A percentile compares a stretch with the other conserved stretches of the same genome.
These are phyloP conservation scores for Zaprionus inermis DNA, from an alignment of 1,140 invertebrate species.

Conservation along the genomic window DNA sequence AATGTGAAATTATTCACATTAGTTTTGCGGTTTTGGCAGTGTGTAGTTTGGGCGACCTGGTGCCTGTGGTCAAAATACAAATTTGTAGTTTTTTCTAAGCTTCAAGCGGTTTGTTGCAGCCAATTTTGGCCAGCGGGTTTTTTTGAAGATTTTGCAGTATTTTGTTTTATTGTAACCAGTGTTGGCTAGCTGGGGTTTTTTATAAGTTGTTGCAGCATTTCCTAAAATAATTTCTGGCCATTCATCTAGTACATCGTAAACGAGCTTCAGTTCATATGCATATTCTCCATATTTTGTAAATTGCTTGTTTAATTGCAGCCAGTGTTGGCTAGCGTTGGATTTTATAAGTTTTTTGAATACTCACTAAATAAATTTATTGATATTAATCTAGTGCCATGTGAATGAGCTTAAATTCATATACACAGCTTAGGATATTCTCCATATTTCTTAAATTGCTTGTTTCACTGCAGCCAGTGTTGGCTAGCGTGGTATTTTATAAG, in stretches of 20 bases:
- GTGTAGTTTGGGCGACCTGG: neutral
- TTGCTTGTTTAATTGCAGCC: neutral
- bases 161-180: neutral
- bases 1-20: slow-evolving; percentile 10
- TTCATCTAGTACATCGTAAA: no score
- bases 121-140: neutral
- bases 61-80: neutral
- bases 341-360: neutral
- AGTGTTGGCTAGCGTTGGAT: neutral
- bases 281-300: no score
- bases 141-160: neutral
- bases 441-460: neutral
- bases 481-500: neutral
- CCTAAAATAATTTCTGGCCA: neutral
- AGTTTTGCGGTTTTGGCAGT: neutral
- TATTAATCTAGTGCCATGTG: no score
- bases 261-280: no score
- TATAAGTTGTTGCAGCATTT: neutral
- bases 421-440: no score
- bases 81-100: neutral
- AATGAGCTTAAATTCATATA: no score
- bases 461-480: neutral
- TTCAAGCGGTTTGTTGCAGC: neutral
- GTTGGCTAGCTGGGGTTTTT: neutral
- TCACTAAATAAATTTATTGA: neutral